Evolutionary conservation across 2,113 vertebrate genomes (phyloP).

Genomic region (Lagopus leucura): DNA sequence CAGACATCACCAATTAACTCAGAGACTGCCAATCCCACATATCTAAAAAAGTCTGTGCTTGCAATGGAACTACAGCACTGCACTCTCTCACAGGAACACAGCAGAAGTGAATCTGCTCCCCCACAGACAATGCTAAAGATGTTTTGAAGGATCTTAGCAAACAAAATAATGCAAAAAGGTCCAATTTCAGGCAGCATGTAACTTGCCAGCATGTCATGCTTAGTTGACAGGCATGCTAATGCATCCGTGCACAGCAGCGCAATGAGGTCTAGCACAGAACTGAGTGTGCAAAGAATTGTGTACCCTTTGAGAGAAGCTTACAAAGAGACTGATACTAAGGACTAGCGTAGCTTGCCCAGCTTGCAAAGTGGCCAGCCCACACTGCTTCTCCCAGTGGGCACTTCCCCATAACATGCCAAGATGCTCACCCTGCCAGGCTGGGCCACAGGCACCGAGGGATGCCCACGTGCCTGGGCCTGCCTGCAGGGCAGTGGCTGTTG

Average conservation of each 20-base stretch:
- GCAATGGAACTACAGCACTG: neutral
- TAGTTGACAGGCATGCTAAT: neutral
- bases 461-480: neutral
- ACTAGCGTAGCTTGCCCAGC: neutral
- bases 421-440: neutral
- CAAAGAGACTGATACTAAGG: neutral
- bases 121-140: neutral
- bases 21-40: slow-evolving; percentile 32
- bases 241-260: neutral
- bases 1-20: slow-evolving; percentile 63
- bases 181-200: neutral
- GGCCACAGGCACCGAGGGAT: neutral
- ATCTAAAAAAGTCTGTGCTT: slow-evolving; percentile 25
- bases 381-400: neutral
- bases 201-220: neutral
- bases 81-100: neutral
- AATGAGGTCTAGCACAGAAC: neutral
- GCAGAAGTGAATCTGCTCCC: neutral
- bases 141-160: neutral
- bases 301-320: neutral
- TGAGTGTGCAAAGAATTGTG: neutral
- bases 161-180: neutral
- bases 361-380: neutral
- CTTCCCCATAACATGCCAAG: fast-evolving
- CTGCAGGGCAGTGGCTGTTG: neutral